Base-by-base conservation (phyloP, 2,888 invertebrate species). In the Sminthurides aquaticus region DNA sequence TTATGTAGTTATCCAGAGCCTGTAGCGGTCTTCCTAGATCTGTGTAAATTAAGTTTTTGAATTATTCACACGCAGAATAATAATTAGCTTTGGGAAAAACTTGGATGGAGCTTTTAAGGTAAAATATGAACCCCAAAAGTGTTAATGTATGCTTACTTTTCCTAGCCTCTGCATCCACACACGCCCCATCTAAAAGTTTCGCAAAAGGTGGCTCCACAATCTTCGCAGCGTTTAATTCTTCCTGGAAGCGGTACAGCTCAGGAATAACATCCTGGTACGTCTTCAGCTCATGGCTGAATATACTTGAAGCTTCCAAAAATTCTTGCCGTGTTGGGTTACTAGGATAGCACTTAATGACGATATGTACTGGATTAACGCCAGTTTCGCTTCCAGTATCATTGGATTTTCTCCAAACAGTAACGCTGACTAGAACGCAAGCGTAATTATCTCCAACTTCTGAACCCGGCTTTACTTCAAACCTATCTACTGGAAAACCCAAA, bases 311-410 rank as follows among this genome's bases (percentile, higher is more conserved):
- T 24, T 64, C 64, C 0, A 68, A 52, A 34, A 67, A 68, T 18
- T 56, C 49, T 60, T 69, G 69, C 15, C 68, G 25, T 1, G 57
- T 29, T 8, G 69, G 67, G 49, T 70, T 60, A 2, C 20, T 28
- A 3, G 72, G 72, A 22, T 62, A 71, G 29, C 64, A 67, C 64
- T 73, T 73, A 0, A 68, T 8, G 2, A 73, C 8, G 15, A 67
- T 52, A 52, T 67, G 62, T 29, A n/a, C 15, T 2, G 34, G 26
- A 22, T 20, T 57, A 29, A 22, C 3, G 3, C 34, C 18, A n/a
- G 11, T 8, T n/a, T n/a, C n/a, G n/a, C n/a, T n/a, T n/a, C n/a
- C n/a, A n/a, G n/a, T n/a, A n/a, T n/a, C n/a, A n/a, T n/a, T n/a
- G n/a, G n/a, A n/a, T n/a, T n/a, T n/a, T n/a, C 5, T 57, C 43